Evolutionary conservation across 92 coral and sea anemone genomes (phyloP).

Genomic region (Muricea muricata): DNA sequence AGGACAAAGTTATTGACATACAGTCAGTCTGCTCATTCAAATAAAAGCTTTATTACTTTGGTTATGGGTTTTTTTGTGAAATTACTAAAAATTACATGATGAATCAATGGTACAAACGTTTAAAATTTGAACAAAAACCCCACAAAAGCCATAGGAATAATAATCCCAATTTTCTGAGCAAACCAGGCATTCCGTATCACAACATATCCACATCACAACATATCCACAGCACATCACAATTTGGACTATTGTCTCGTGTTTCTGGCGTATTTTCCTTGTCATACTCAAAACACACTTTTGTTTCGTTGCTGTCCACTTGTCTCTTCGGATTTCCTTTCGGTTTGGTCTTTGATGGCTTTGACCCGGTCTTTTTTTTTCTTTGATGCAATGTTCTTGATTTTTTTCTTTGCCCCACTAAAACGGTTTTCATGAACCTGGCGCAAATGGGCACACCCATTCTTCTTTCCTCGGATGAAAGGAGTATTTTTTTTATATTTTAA

Average conservation of each 20-base stretch:
- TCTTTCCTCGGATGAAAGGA: constrained; percentile 37
- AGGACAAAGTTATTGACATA: too few species aligned
- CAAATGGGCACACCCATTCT: constrained; percentile 45
- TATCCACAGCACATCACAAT: constrained; percentile 24
- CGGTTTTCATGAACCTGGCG: constrained; percentile 41
- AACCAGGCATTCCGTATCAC: constrained; percentile 39
- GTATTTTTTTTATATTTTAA: not conserved
- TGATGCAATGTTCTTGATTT: not conserved
- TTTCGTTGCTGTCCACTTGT: not conserved
- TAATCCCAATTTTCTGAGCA: constrained; percentile 18
- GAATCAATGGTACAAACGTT: not conserved
- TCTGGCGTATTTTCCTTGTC: constrained; percentile 27
- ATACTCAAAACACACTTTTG: constrained; percentile 44
- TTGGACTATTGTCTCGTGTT: not conserved
- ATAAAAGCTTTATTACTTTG: too few species aligned
- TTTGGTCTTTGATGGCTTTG: too few species aligned
- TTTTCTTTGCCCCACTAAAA: constrained; percentile 22
- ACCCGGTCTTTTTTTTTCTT: constrained; percentile 1
- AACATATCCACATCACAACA: constrained; percentile 53
- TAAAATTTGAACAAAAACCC: constrained; percentile 34
- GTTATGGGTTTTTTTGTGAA: too few species aligned
- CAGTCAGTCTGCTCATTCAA: too few species aligned
- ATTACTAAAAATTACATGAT: too few species aligned
- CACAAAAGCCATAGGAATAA: not conserved
- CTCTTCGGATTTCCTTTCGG: not conserved